Conservation (phyloP, 1,140 invertebrate species). For the Zophobas atratus region DNA sequence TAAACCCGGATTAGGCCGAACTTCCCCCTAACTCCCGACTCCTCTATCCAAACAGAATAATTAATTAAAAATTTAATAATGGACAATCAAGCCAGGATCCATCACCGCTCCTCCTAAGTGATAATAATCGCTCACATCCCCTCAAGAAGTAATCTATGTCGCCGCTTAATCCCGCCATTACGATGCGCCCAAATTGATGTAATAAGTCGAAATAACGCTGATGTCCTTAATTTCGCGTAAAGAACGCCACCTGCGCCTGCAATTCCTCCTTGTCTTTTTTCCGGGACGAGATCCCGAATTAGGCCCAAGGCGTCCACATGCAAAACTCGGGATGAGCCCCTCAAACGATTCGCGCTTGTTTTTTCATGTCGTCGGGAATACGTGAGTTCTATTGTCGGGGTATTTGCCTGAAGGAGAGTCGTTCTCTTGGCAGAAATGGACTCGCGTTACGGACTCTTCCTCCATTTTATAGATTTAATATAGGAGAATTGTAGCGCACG, state of each 20-base stretch:
- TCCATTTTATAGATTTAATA: slow-evolving; percentile 7
- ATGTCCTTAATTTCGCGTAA: slow-evolving; percentile 23
- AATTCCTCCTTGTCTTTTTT: slow-evolving; percentile 8
- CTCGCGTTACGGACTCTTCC: not conserved
- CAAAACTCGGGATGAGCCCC: not conserved
- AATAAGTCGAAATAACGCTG: slow-evolving; percentile 30
- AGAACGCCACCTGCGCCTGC: slow-evolving; percentile 14
- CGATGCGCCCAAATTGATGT: slow-evolving; percentile 22
- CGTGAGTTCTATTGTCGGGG: not conserved
- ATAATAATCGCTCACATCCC: not conserved
- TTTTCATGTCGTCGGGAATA: not conserved
- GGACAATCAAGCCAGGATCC: too few relatives aligned
- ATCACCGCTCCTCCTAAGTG: not conserved
- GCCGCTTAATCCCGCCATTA: slow-evolving; percentile 26
- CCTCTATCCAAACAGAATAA: too few relatives aligned
- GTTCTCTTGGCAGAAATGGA: slow-evolving; percentile 1
- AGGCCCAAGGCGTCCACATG: not conserved
- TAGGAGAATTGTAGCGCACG: slow-evolving; percentile 1
- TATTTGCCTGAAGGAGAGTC: not conserved
- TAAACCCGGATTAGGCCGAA: too few relatives aligned
- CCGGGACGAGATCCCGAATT: not conserved
- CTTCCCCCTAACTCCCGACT: too few relatives aligned
- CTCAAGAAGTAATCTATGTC: slow-evolving; percentile 10
- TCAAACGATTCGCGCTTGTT: not conserved
- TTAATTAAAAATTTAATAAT: too few relatives aligned